phyloP scores from a whole-genome alignment of 1,140 invertebrate genomes.

The Spodoptera litura region DNA sequence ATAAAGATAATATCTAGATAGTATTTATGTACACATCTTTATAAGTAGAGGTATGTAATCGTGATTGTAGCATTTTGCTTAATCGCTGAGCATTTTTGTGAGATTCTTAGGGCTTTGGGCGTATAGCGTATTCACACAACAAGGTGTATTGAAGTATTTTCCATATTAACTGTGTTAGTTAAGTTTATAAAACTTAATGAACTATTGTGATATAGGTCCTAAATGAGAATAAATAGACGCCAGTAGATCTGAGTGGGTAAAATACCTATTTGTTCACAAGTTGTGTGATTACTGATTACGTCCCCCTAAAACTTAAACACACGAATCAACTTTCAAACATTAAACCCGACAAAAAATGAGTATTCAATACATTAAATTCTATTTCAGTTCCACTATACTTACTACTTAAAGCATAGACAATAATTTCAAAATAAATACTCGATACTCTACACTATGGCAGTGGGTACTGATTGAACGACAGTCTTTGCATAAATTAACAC shows the following conservation, averaged over 20 bases:
- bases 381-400: conserved; percentile 52
- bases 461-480: conserved; percentile 75
- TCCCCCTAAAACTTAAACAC: neutral
- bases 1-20: conserved; percentile 25
- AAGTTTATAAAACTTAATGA: too few species aligned
- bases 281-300: neutral
- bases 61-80: conserved; percentile 13
- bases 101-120: neutral
- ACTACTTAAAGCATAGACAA: conserved; percentile 75
- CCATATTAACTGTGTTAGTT: too few species aligned
- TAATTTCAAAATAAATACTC: conserved; percentile 67
- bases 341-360: conserved; percentile 41
- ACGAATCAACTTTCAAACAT: conserved; percentile 39
- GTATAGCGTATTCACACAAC: too few species aligned
- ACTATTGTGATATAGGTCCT: too few species aligned
- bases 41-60: conserved; percentile 28
- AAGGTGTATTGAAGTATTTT: too few species aligned
- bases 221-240: too few species aligned
- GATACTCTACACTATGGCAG: conserved; percentile 79
- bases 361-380: conserved; percentile 49
- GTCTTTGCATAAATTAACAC: conserved; percentile 75
- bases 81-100: conserved; percentile 19
- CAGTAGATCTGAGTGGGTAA: too few species aligned
- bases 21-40: conserved; percentile 7
- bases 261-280: too few species aligned